Conservation (phyloP, 2,888 invertebrate species). For the Ichneumon xanthorius region DNA sequence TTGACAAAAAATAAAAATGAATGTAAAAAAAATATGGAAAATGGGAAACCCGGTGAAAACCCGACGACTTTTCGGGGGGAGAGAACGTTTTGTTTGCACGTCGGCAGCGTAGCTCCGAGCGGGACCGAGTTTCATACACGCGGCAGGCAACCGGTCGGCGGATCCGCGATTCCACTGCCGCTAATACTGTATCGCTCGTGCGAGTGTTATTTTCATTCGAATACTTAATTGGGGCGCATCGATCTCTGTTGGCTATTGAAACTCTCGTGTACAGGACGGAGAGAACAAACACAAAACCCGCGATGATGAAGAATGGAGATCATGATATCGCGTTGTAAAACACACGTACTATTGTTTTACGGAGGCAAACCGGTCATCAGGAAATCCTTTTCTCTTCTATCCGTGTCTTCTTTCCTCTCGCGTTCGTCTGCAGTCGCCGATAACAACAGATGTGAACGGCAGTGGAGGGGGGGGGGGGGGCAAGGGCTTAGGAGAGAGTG, state of each 20-base stretch:
- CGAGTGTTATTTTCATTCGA: conserved; percentile 40
- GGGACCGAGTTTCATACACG: conserved; percentile 2
- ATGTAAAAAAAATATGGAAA: not conserved
- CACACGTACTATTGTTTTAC: not conserved
- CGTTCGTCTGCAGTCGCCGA: not conserved
- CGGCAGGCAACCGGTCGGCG: not conserved
- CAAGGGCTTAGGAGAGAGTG: not conserved
- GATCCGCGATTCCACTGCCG: not conserved
- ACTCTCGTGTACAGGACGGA: not conserved
- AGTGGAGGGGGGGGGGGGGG: too few relatives aligned
- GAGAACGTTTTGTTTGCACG: not conserved
- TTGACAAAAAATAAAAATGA: not conserved
- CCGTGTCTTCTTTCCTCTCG: not conserved
- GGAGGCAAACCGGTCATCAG: not conserved
- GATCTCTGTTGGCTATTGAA: conserved; percentile 13
- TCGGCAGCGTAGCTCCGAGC: not conserved
- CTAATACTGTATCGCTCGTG: not conserved
- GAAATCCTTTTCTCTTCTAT: not conserved
- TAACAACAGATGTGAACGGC: not conserved
- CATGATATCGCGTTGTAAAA: not conserved
- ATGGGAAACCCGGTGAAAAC: conserved; percentile 24
- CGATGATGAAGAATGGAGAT: not conserved
- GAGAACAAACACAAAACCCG: conserved; percentile 2
- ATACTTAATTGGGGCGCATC: conserved; percentile 48
- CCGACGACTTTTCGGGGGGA: not conserved